Percentiles rank a stretch among this genome's conserved stretches.
Conservation (phyloP, 1,140 invertebrate species). For the Drosophila pseudoobscura region DNA sequence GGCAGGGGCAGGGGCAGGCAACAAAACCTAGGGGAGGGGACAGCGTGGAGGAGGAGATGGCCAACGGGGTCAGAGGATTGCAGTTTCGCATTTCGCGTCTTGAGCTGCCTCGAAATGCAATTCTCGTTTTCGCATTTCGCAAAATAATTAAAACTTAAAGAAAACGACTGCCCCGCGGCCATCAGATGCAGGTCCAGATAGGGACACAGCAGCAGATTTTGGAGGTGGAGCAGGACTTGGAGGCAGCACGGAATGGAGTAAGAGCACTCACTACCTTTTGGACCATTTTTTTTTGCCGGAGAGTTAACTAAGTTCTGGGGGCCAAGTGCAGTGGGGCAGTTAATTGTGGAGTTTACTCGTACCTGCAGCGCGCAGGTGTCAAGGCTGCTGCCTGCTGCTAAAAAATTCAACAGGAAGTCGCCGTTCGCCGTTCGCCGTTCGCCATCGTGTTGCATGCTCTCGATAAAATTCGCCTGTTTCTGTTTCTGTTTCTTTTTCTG, state of each 20-base stretch:
- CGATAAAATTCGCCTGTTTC: conserved; percentile 46
- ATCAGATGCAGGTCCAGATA: conserved; percentile 26
- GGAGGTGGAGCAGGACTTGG: too few relatives aligned
- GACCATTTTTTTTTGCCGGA: too few relatives aligned
- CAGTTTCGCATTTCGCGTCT: conserved; percentile 50
- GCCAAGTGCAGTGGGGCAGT: conserved; percentile 53
- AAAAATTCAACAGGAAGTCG: conserved; percentile 32
- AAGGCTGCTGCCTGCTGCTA: conserved; percentile 36
- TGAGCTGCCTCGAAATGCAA: conserved; percentile 63
- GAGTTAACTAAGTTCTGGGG: conserved; percentile 56
- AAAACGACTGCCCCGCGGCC: conserved; percentile 40
- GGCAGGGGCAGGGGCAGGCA: too few relatives aligned
- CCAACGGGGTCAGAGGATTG: conserved; percentile 20
- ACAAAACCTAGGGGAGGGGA: background rate
- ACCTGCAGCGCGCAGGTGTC: conserved; percentile 42
- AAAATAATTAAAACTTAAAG: conserved; percentile 79
- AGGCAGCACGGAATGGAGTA: background rate
- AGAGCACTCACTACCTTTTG: too few relatives aligned
- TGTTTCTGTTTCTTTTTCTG: conserved; percentile 6
- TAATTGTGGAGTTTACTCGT: conserved; percentile 55
- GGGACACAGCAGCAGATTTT: background rate
- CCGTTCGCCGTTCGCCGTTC: background rate
- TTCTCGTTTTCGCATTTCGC: conserved; percentile 78
- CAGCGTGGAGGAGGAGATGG: background rate
- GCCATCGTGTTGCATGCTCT: conserved; percentile 51